Evolutionary conservation across 2,888 invertebrate species (phyloP), one percentile per base, ranked within the genome.

Genomic region (Falcaria lacertinaria): DNA sequence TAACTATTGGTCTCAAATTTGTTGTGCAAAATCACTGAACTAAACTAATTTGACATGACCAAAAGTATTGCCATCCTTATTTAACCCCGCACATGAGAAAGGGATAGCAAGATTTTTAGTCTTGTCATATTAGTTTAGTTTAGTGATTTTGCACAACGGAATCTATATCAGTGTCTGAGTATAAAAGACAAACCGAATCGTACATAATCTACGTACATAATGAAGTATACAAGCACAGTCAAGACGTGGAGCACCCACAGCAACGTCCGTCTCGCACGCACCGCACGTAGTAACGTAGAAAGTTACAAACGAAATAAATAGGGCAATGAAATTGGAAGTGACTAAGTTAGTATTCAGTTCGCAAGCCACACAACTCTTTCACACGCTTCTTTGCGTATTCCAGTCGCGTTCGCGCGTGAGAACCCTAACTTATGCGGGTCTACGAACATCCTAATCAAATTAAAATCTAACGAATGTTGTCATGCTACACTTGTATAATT

Each of bases 261-360:
- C 13, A 13, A 11, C n/a, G 32, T 15, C 14, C n/a, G 3, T 36
- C 3, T 19, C 6, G 13, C 35, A 36, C 37, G 25, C 22, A 14
- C 1, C 25, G 14, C 25, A 36, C 37, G 25, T 37, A 22, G 2
- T 15, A 8, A 4, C 14, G 14, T 33, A 14, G 37, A 52, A 43
- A 44, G 44, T 45, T 48, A 47, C 49, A 54, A 53, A 51, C 51
- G 40, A 62, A 67, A 67, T 66, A 80, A 69, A 74, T 79, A 69
- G 78, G 69, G 66, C 73, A 77, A 72, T 73, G 85, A 86, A 86
- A 87, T 56, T 57, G 83, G 68, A 80, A 86, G 84, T 85, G 73
- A 69, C 50, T 50, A 53, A 55, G 60, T 85, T 79, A 73, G 78
- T 82, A 87, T 86, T 83, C 86, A 65, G 67, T 68, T 60, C 56